A percentile compares a stretch with the other conserved stretches of the same genome.
Conservation (phyloP, 2,797 vertebrate species). For the Enteromius thamalakanensis region DNA sequence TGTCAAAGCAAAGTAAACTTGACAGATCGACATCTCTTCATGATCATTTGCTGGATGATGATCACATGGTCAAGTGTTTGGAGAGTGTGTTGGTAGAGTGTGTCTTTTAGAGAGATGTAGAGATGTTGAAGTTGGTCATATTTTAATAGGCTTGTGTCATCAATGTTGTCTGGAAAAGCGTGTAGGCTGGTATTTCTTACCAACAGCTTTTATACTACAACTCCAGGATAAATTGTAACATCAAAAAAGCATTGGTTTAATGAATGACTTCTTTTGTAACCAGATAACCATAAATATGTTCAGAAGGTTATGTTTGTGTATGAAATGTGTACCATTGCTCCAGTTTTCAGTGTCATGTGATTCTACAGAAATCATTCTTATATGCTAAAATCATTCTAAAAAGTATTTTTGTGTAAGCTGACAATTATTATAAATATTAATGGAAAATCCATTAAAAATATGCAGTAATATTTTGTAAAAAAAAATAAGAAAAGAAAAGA, state of each 20-base stretch:
- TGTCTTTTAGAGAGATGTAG: slow-evolving; percentile 15
- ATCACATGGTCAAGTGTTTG: slow-evolving; percentile 33
- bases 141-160: slow-evolving; percentile 28
- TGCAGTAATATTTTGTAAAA: no score
- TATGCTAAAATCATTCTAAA: neutral
- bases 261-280: neutral
- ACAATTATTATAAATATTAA: no score
- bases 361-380: neutral
- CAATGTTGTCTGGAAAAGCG: neutral
- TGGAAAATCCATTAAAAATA: no score
- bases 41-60: slow-evolving; percentile 13
- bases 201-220: slow-evolving; percentile 10
- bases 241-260: neutral
- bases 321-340: neutral
- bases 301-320: neutral
- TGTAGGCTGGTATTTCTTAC: slow-evolving; percentile 5
- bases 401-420: no score
- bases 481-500: no score
- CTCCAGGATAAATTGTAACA: neutral
- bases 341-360: no score
- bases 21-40: slow-evolving; percentile 3
- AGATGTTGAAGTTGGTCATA: neutral
- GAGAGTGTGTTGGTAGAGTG: neutral
- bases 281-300: neutral
- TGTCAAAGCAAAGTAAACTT: neutral